Base-by-base conservation (phyloP, 2,797 vertebrate genomes). In the Lacerta bilineata region DNA sequence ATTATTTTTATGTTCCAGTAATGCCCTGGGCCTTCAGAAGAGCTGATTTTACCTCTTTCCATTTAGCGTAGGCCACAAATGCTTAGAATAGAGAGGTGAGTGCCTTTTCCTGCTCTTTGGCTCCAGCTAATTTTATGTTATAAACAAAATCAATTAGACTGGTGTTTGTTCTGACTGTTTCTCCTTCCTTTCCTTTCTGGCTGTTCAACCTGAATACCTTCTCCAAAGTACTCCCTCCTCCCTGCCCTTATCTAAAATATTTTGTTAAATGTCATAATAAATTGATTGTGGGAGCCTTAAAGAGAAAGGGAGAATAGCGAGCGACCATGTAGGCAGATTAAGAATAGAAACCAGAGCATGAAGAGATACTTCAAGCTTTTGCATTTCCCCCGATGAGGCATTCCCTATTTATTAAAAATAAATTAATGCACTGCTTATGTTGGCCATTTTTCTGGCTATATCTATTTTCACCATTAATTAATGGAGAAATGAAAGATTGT, bases 1-100 rank as follows among this genome's bases (percentile, higher is more conserved):
- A 97, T 97, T 97, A 90, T 96, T 93, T 97, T 97, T 97, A 97
- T 97, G 97, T 97, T 96, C 95, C 91, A 93, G 89, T 93, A 95
- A 95, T 87, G 90, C 84, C 88, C 69, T 95, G 85, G 91, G 80
- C 89, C 80, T 90, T 83, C 87, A 94, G 91, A 87, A 93, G 90
- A 93, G 83, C 88, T 90, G 88, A 80, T 95, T 95, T 94, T 94
- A 93, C 93, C 71, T 80, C 94, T 36, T 94, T 96, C 93, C 92
- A 92, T 95, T 96, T 96, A 95, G 89, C 41, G 75, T 88, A 91
- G 93, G 93, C 93, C 93, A 92, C 85, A 94, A 89, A 95, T 78
- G 91, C 74, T 8, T 78, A 92, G 92, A 90, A 97, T 95, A 97
- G 97, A 97, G 96, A 97, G 96, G 95, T 95, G 94, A 96, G 96